A percentile compares a stretch with the other conserved stretches of the same genome.
Evolutionary conservation across 2,113 vertebrate genomes (phyloP).

Genomic region (Hepsetus odoe): DNA sequence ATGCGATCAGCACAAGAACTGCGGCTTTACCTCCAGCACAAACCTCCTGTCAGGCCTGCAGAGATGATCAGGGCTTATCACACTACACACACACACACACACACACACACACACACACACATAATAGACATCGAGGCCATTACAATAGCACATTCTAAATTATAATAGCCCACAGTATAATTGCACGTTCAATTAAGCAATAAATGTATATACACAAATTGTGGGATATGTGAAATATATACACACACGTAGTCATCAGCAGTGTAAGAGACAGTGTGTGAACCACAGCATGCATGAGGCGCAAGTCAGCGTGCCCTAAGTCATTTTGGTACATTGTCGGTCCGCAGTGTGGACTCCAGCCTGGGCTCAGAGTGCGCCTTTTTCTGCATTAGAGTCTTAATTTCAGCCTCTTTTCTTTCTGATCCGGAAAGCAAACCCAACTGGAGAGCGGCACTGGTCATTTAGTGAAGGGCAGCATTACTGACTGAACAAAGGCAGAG

Average conservation of each 20-base stretch:
- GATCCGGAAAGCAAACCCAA: not conserved
- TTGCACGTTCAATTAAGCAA: not conserved
- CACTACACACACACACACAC: too few species aligned
- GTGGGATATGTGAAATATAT: too few species aligned
- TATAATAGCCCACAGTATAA: conserved; percentile 29
- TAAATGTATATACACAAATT: too few species aligned
- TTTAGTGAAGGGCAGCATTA: conserved; percentile 13
- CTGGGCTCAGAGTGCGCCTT: not conserved
- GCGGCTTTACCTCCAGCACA: too few species aligned
- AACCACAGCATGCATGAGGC: not conserved
- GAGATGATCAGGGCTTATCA: too few species aligned
- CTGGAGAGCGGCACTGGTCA: not conserved
- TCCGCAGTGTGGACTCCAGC: conserved; percentile 11
- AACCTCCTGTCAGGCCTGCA: too few species aligned
- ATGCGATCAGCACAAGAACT: too few species aligned
- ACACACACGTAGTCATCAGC: too few species aligned
- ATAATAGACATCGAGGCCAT: too few species aligned
- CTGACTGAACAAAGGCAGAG: conserved; percentile 45
- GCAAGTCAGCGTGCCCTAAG: conserved; percentile 39
- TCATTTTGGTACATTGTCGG: too few species aligned
- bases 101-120: too few species aligned
- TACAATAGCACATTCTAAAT: not conserved
- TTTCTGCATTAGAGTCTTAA: not conserved
- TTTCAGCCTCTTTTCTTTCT: not conserved
- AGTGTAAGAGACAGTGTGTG: too few species aligned